Percentiles rank a stretch among this genome's conserved stretches.
phyloP scores from a whole-genome alignment of 2,113 vertebrate species.

The Hemibagrus wyckioides region DNA sequence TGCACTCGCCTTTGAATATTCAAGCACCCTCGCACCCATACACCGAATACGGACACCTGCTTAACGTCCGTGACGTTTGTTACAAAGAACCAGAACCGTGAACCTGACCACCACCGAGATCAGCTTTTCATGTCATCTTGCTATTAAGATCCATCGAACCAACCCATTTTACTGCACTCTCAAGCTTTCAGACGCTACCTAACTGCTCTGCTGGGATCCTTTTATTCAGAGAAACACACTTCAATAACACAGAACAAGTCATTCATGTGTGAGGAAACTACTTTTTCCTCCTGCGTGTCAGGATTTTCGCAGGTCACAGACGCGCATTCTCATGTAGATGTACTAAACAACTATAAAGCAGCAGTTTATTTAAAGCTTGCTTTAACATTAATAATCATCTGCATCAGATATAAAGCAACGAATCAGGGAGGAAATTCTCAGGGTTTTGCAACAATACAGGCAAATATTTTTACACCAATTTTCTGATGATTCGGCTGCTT shows the following conservation, averaged over 20 bases:
- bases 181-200: background rate
- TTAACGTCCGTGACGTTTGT: background rate
- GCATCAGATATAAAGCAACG: background rate
- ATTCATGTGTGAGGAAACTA: background rate
- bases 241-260: background rate
- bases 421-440: background rate
- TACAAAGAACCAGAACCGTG: background rate
- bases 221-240: background rate
- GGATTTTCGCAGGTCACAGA: background rate
- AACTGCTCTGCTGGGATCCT: slow-evolving; percentile 8
- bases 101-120: background rate
- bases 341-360: background rate
- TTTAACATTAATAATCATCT: background rate
- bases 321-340: background rate
- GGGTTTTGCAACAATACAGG: background rate
- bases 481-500: no score
- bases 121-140: slow-evolving; percentile 1
- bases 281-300: background rate
- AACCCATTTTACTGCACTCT: background rate
- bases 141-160: background rate
- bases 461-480: background rate
- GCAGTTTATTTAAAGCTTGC: background rate
- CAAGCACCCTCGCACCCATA: background rate
- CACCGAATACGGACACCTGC: background rate
- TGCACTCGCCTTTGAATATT: background rate